phyloP scores from a whole-genome alignment of 2,888 invertebrate species.

The Nysson spinosus region DNA sequence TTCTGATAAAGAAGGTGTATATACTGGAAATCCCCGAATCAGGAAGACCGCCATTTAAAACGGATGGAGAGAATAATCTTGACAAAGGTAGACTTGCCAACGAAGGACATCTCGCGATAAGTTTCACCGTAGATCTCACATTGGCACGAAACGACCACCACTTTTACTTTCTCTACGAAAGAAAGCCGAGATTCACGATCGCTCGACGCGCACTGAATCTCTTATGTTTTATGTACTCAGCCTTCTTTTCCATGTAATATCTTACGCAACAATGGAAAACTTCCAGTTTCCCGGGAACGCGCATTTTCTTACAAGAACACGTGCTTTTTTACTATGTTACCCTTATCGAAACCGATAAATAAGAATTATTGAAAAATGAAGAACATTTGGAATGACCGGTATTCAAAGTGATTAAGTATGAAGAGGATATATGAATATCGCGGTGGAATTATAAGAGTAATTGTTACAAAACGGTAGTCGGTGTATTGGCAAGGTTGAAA shows the following conservation, averaged over 20 bases:
- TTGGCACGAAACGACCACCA: conserved; percentile 57
- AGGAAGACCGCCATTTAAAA: neutral
- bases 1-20: neutral
- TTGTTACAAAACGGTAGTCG: conserved; percentile 17
- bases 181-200: conserved; percentile 33
- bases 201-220: conserved; percentile 21
- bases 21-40: conserved; percentile 11
- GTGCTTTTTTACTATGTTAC: no score
- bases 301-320: no score
- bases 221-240: conserved; percentile 16
- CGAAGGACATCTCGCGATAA: conserved; percentile 48
- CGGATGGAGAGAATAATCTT: no score
- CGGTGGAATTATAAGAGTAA: conserved; percentile 23
- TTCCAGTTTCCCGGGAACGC: no score
- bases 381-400: no score
- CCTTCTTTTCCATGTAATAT: neutral
- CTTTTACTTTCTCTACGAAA: conserved; percentile 68
- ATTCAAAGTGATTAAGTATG: no score
- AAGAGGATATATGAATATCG: no score
- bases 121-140: conserved; percentile 51
- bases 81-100: no score
- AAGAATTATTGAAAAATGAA: no score
- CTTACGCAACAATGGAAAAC: conserved; percentile 17
- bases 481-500: conserved; percentile 15
- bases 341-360: no score